These are phyloP conservation scores for Emberiza fucata DNA, from an alignment of 2,113 vertebrate genomes.

Conservation along the genomic window DNA sequence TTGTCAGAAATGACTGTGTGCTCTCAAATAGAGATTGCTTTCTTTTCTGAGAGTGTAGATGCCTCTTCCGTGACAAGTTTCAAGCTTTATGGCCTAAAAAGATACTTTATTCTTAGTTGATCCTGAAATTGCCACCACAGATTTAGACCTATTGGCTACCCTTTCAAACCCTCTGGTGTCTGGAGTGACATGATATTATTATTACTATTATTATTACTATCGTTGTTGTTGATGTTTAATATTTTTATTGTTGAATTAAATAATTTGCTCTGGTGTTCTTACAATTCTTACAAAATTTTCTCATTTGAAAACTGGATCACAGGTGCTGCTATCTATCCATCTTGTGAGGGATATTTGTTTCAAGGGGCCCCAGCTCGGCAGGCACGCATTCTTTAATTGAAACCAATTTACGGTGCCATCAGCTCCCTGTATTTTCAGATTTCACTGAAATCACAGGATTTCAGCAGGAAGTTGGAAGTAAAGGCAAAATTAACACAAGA, in stretches of 20 bases:
- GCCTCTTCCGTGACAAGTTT: background rate
- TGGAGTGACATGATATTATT: background rate
- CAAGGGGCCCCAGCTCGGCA: background rate
- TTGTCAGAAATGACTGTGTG: background rate
- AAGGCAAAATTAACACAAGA: background rate
- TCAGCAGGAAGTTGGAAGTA: background rate
- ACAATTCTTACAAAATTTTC: background rate
- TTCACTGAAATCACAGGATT: background rate
- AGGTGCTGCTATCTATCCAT: background rate
- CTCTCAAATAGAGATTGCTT: constrained; percentile 21
- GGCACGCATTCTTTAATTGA: background rate
- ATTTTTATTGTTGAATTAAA: background rate
- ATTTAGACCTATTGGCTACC: background rate
- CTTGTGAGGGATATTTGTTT: background rate
- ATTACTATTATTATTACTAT: background rate
- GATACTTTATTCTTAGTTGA: background rate
- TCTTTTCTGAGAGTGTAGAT: constrained; percentile 13
- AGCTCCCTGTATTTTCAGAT: background rate
- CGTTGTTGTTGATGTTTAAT: background rate
- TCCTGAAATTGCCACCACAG: background rate
- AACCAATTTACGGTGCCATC: background rate
- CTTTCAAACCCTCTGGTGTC: background rate
- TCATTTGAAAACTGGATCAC: background rate
- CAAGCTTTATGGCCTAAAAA: background rate
- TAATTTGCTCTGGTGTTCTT: background rate